These are phyloP conservation scores for Podarcis raffonei DNA, from an alignment of 2,113 vertebrate genomes.

Conservation along the genomic window DNA sequence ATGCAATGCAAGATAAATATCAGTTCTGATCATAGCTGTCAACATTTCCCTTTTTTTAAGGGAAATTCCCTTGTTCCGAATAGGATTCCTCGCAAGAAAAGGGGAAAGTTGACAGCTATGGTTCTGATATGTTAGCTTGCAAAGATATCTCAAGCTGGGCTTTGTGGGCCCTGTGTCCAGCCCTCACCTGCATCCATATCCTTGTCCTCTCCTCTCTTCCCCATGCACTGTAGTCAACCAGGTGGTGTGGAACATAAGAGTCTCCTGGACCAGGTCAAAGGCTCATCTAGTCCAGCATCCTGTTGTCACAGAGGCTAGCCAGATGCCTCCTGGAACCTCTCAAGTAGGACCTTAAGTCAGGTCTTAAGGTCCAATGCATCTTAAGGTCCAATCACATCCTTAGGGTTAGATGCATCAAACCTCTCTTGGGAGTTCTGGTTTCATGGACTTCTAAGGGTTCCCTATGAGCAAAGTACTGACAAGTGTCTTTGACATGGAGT, in stretches of 20 bases:
- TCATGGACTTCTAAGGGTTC: neutral
- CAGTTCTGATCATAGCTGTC: no score
- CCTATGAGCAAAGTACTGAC: neutral
- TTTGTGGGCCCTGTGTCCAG: neutral
- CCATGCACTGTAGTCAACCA: neutral
- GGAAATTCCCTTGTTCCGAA: no score
- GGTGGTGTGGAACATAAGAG: neutral
- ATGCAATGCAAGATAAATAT: neutral
- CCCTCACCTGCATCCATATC: neutral
- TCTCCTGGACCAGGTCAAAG: no score
- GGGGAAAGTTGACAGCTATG: no score
- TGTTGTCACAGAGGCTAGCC: no score
- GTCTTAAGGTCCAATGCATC: neutral
- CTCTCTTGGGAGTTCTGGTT: neutral
- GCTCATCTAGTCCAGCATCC: no score
- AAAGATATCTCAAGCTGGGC: neutral
- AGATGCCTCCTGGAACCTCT: no score
- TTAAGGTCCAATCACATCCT: neutral
- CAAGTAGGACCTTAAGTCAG: no score
- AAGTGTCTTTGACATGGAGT: neutral
- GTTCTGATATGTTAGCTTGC: neutral
- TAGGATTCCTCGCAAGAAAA: no score
- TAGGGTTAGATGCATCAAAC: neutral
- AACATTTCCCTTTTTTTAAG: no score
- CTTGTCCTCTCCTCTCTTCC: neutral